Evolutionary conservation across 2,888 invertebrate genomes (phyloP).

Genomic region (Lasioglossum leucozonium): DNA sequence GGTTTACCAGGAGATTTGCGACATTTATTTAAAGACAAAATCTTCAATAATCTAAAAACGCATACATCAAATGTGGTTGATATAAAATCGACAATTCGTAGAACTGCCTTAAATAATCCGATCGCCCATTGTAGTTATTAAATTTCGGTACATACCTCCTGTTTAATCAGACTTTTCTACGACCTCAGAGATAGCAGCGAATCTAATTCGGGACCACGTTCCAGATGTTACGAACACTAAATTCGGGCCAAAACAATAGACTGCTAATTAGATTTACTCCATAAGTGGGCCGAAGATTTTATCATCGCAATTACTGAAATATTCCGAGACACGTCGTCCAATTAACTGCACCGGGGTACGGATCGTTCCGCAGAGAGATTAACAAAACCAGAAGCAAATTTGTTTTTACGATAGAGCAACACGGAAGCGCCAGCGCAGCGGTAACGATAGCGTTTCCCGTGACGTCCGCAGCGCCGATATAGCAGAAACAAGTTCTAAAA

Average conservation of each 20-base stretch:
- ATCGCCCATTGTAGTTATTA: too few species aligned
- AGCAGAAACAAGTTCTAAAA: conserved; percentile 13
- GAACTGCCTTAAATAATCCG: too few species aligned
- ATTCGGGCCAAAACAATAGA: background rate
- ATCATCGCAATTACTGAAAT: background rate
- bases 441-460: conserved; percentile 1
- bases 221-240: conserved; percentile 1
- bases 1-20: too few species aligned
- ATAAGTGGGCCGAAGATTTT: background rate
- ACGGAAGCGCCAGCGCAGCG: background rate
- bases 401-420: background rate
- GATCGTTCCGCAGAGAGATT: background rate
- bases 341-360: background rate
- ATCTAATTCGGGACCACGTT: background rate
- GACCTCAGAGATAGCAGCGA: background rate
- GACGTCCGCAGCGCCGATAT: background rate
- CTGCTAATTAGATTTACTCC: background rate
- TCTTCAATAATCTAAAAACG: too few species aligned
- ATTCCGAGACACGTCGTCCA: background rate
- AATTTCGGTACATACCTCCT: background rate
- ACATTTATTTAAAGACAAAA: too few species aligned
- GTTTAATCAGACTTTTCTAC: background rate
- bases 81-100: too few species aligned
- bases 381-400: background rate
- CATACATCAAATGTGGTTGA: too few species aligned